Conservation (phyloP, 2,113 vertebrate species). For the Raja brachyura region DNA sequence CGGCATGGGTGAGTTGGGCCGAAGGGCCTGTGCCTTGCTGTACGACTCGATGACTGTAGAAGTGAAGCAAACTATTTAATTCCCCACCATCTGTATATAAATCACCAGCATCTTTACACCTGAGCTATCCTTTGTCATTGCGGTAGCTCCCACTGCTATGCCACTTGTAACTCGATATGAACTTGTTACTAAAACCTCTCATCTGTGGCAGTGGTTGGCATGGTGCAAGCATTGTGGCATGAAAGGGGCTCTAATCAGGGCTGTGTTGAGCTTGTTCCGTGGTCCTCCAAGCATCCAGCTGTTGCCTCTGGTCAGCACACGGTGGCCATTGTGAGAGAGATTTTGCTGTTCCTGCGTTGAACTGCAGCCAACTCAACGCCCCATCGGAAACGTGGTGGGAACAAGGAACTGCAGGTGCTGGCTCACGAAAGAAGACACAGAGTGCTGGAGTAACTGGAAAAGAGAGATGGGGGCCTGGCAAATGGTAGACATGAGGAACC, state of each 20-base stretch:
- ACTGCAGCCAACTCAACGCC: not conserved
- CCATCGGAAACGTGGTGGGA: not conserved
- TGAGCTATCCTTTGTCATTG: not conserved
- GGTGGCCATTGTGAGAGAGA: not conserved
- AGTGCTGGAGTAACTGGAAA: too few species aligned
- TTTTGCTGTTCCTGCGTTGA: not conserved
- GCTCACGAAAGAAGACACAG: too few species aligned
- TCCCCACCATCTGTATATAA: not conserved
- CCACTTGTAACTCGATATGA: not conserved
- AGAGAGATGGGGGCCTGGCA: too few species aligned
- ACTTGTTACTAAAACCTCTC: not conserved
- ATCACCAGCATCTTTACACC: not conserved
- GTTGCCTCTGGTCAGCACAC: not conserved
- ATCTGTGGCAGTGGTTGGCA: not conserved
- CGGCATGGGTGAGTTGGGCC: too few species aligned
- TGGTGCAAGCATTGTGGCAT: not conserved
- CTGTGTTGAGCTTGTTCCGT: not conserved
- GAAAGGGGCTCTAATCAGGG: not conserved
- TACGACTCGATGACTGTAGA: too few species aligned
- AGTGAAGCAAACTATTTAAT: too few species aligned
- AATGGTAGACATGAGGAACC: too few species aligned
- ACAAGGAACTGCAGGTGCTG: not conserved
- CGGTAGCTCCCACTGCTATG: not conserved
- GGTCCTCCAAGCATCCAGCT: not conserved
- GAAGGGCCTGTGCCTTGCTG: too few species aligned